Conservation (phyloP, 1,140 invertebrate genomes). For the Ceratoteleas bidentatus region DNA sequence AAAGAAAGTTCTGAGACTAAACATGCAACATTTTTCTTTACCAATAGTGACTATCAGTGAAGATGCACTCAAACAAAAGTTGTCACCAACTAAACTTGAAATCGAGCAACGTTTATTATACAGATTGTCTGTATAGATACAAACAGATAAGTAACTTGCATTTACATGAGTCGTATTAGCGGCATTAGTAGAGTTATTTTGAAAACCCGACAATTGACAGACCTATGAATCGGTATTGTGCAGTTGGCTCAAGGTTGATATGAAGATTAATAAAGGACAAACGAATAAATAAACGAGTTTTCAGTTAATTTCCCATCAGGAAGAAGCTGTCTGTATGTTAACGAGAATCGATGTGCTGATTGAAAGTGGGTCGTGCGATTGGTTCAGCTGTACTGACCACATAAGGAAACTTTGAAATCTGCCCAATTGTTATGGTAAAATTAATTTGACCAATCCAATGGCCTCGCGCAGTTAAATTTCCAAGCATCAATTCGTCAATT, state of each 20-base stretch:
- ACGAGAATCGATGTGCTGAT: constrained; percentile 34
- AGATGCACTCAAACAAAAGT: constrained; percentile 27
- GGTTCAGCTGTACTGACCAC: constrained; percentile 24
- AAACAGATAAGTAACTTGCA: constrained; percentile 36
- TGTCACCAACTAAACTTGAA: constrained; percentile 20
- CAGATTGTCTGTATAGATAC: too few species aligned
- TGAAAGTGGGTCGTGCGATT: constrained; percentile 41
- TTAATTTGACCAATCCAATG: too few species aligned
- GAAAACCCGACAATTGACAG: constrained; percentile 47
- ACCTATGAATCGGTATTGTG: constrained; percentile 77
- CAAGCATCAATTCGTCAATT: too few species aligned
- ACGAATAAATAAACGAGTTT: too few species aligned
- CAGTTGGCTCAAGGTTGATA: constrained; percentile 77
- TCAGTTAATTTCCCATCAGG: constrained; percentile 40
- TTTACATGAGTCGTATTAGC: constrained; percentile 40
- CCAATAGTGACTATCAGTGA: constrained; percentile 28
- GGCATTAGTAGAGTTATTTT: constrained; percentile 27
- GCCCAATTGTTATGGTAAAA: too few species aligned
- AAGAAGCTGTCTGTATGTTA: constrained; percentile 27
- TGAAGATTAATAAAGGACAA: constrained; percentile 59
- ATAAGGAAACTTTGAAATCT: too few species aligned
- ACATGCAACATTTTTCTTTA: constrained; percentile 49
- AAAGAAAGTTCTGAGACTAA: too few species aligned
- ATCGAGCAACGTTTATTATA: constrained; percentile 26
- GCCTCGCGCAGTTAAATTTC: too few species aligned